Base-by-base conservation (phyloP, 2,797 vertebrate genomes). In the Lagocephalus sceleratus region DNA sequence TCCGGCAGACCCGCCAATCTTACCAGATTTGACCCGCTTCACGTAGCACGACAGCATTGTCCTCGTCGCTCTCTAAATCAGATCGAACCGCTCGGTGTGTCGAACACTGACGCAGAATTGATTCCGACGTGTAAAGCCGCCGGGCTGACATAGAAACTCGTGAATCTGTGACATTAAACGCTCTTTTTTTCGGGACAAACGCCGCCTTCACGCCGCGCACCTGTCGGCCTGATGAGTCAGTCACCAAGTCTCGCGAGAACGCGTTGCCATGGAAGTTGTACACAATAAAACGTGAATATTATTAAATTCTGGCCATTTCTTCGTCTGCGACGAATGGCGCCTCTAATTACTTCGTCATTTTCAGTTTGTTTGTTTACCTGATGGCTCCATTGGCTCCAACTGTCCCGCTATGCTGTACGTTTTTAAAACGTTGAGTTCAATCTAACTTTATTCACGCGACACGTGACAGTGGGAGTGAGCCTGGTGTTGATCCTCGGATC, bases 21-120 rank as follows among this genome's bases (percentile, higher is more conserved):
- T 58, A 86, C 86, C 83, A 39, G 69, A 66, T 47, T 76, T 85
- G 0, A 85, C 75, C 5, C 84, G 84, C 39, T 82, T 88, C 29
- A 76, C 64, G 17, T 82, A 88, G 9, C 29, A 11, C 12, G 64
- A 66, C 0, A 88, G 23, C 84, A 88, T 86, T 26, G 22, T 42
- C 63, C 16, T 29, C 3, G 10, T n/a, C 0, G 2, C 5, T 50
- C 8, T 20, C 38, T 0, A 20, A 21, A 51, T 20, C 12, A 20
- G 5, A 39, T 42, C 8, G 17, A 15, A 40, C 16, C 32, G 45
- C 23, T 6, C 26, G 6, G 4, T 7, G 2, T 42, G n/a, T 19
- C 41, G 16, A 20, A 42, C n/a, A 16, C 7, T 25, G 14, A 16
- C 15, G 5, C 2, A 29, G 9, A 29, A 10, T 10, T 29, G 26